Evolutionary conservation across 2,113 vertebrate species (phyloP), one percentile per base, ranked within the genome.

Genomic region (Tichodroma muraria): DNA sequence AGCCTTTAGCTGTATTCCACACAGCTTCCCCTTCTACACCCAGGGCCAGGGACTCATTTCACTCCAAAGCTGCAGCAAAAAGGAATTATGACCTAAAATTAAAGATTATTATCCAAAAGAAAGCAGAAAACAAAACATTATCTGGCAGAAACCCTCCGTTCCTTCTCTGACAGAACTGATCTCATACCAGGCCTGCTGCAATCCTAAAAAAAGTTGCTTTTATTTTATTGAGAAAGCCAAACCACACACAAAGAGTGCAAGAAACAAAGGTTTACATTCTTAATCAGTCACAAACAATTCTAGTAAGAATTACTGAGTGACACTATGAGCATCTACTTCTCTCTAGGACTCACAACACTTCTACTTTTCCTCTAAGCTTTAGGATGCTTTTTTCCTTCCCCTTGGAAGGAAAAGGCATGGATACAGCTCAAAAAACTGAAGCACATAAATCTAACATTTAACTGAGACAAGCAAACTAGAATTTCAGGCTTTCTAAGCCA

Each of bases 401-500:
- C 44, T 88, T 38, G 27, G 80, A 82, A 94, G 68, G 79, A 90
- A 82, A 75, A 4, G 64, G n/a, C 85, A 79, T 2, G 18, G 72
- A 53, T 2, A 52, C 38, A 71, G 66, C 89, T 81, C 61, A 86
- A 88, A 85, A 89, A 64, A n/a, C 19, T 3, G 23, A 50, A 95
- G 86, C 88, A 77, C 3, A 30, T 60, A 71, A 80, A 71, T 90
- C 94, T 96, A 97, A 72, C 44, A 80, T 90, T 76, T 42, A 49
- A 93, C 47, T 38, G 38, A 64, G 33, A 80, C 1, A 81, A 49
- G 64, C 94, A 96, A 91, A 86, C 76, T 94, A 96, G 71, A 83
- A 93, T 82, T 81, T 73, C 89, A 95, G 95, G 85, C 79, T 92
- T 96, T 93, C 96, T 95, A 97, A 84, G 66, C 25, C 73, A 95